Base-by-base conservation (phyloP, 2,797 vertebrate species). In the Neoniphon sammara region DNA sequence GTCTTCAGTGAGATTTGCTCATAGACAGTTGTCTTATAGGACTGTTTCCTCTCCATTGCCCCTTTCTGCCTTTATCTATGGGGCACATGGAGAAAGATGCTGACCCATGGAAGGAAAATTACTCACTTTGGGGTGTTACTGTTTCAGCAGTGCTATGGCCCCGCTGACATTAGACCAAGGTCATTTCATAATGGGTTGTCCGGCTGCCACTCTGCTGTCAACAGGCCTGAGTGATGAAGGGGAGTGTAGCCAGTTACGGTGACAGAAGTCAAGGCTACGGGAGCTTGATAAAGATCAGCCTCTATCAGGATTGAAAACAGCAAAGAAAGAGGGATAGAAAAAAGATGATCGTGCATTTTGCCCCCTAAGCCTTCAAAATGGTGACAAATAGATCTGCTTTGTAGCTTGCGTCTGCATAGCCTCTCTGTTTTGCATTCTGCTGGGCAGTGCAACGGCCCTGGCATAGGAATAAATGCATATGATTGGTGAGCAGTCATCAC, bases 201-300 rank as follows among this genome's bases (percentile, higher is more conserved):
- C 86, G 80, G 83, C 90, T 91, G 91, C 86, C 91, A 91, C 89
- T 92, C 87, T 70, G 83, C 88, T 89, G 92, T 92, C 93, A 92
- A 85, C 84, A 62, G 76, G 81, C 80, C 75, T 87, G 90, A 91
- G 84, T 91, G 89, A 94, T 91, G 87, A 85, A 82, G 81, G 79
- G 64, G 87, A 87, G 78, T 21, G 70, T 53, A 81, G 84, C 81
- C 88, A 73, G 87, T 86, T 87, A 87, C 20, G 46, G 82, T 85
- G 87, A 91, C 87, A 92, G 70, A 78, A 91, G 89, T 91, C 91
- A 94, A 93, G 92, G 92, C 91, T 92, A 89, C 71, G n/a, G 72
- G 63, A 78, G 83, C 85, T 85, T 88, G 92, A 92, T 91, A 93
- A 88, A 89, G 87, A 93, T 91, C 92, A 76, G 86, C 85, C 80